These are phyloP conservation scores for Drosophila acutilabella DNA, from an alignment of 2,888 invertebrate genomes.

Conservation along the genomic window DNA sequence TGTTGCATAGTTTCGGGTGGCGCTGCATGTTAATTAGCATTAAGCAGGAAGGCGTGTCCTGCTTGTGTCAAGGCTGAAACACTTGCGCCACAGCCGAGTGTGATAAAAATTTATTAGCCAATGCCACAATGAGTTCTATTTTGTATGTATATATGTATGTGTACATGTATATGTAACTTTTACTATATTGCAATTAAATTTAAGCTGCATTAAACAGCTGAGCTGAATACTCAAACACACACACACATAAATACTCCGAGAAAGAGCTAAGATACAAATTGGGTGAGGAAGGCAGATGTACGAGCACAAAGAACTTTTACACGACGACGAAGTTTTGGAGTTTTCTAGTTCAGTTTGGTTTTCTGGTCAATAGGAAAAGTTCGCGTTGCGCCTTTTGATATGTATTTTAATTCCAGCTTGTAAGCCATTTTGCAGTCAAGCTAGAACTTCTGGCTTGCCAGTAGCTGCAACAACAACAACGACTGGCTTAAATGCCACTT, in stretches of 20 bases:
- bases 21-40: conserved; percentile 79
- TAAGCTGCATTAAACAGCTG: conserved; percentile 80
- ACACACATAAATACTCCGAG: conserved; percentile 13
- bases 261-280: background rate
- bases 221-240: conserved; percentile 41
- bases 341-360: conserved; percentile 38
- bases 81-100: conserved; percentile 48
- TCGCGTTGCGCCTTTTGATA: conserved; percentile 76
- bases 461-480: conserved; percentile 28
- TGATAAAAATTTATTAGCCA: conserved; percentile 75
- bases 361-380: conserved; percentile 74
- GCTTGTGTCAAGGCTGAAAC: conserved; percentile 51
- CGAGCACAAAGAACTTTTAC: conserved; percentile 51
- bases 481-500: conserved; percentile 79
- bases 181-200: conserved; percentile 81
- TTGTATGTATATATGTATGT: conserved; percentile 42
- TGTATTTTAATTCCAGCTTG: conserved; percentile 78
- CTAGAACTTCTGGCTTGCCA: conserved; percentile 57
- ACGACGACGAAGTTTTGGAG: conserved; percentile 74
- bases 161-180: conserved; percentile 65
- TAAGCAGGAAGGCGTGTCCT: conserved; percentile 57
- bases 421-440: conserved; percentile 68
- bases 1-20: conserved; percentile 62
- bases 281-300: conserved; percentile 1
- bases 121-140: conserved; percentile 15